Evolutionary conservation across 2,888 invertebrate species (phyloP).

Genomic region (Bimastos eiseni): DNA sequence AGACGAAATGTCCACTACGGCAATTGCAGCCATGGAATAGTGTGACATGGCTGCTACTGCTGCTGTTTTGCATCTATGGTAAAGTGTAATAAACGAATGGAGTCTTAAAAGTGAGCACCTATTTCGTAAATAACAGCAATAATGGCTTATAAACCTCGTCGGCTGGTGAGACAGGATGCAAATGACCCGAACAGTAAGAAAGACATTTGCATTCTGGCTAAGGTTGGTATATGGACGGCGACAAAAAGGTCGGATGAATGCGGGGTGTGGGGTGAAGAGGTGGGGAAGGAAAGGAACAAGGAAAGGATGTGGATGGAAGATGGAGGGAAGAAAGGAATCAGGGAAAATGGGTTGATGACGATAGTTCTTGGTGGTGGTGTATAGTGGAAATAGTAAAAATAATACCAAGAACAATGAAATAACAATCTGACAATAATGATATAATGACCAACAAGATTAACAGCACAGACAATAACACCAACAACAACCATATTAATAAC

Average conservation of each 20-base stretch:
- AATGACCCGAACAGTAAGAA: neutral
- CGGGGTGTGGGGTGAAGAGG: no score
- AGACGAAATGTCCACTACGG: neutral
- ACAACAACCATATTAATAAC: neutral
- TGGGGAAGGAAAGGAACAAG: neutral
- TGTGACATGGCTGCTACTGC: neutral
- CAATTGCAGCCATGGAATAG: neutral
- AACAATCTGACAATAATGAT: neutral
- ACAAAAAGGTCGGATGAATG: no score
- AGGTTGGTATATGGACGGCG: neutral
- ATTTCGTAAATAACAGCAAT: constrained; percentile 9
- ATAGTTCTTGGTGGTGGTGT: neutral
- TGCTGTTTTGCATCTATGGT: neutral
- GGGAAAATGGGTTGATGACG: neutral
- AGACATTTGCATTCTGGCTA: neutral
- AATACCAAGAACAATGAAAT: neutral
- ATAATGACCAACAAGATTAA: neutral
- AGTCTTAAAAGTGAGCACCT: neutral
- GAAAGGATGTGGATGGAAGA: neutral
- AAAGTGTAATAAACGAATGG: neutral
- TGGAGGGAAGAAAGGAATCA: neutral
- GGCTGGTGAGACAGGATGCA: neutral
- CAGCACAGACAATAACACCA: neutral
- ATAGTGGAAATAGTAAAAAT: neutral
- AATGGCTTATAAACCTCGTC: neutral